phyloP scores from a whole-genome alignment of 2,113 vertebrate genomes.

The Tursiops truncatus region DNA sequence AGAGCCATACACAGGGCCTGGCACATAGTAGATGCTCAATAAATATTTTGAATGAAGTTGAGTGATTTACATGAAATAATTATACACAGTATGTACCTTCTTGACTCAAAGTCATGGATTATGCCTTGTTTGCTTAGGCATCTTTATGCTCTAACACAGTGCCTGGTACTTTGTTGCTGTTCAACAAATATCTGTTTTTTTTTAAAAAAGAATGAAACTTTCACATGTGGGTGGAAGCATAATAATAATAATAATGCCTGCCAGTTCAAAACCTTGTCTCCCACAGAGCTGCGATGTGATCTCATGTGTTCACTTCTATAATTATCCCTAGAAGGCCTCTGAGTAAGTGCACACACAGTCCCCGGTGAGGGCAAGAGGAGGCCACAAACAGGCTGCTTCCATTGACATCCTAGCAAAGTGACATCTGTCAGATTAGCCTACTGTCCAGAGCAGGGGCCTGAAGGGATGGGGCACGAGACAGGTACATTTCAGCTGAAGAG shows the following conservation, averaged over 20 bases:
- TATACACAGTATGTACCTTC: neutral
- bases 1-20: no score
- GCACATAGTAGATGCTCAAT: neutral
- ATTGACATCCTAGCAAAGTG: neutral
- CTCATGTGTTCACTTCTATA: neutral
- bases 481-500: neutral
- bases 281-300: neutral
- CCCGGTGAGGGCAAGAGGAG: neutral
- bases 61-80: neutral
- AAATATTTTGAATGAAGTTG: neutral
- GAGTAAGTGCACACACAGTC: neutral
- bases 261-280: neutral
- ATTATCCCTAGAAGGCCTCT: neutral
- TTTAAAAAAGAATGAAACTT: neutral
- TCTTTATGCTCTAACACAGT: neutral
- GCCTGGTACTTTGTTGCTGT: neutral
- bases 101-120: neutral
- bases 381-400: neutral
- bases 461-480: neutral
- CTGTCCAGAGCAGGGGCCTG: neutral
- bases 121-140: neutral
- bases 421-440: slow-evolving; percentile 45
- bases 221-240: neutral
- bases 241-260: no score
- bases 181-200: neutral